Evolutionary conservation across 2,113 vertebrate genomes (phyloP), one percentile per base, ranked within the genome.

Genomic region (Typhlomys cinereus): DNA sequence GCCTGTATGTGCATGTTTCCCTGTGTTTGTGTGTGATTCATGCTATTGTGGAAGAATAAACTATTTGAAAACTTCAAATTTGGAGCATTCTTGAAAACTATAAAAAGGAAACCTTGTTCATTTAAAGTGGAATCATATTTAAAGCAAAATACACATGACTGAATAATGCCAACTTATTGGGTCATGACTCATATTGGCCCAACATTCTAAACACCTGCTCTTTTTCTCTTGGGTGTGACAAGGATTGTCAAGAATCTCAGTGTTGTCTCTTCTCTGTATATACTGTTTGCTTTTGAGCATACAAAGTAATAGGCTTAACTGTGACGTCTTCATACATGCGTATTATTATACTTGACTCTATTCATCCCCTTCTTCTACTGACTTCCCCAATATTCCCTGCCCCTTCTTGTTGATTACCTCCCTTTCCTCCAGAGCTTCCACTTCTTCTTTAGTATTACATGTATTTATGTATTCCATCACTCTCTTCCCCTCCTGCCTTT

Each of bases 131-230:
- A 91, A 76, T 18, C 15, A 46, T 78, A 92, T 73, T 82, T 84
- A 82, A 69, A 84, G 34, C 61, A 84, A 89, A 95, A 78, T 64
- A 73, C 36, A 69, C 25, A 81, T 25, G 64, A n/a, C 21, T 82
- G 11, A 95, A 89, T 18, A 95, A 41, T 41, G 29, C 20, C 75
- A 90, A 7, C 44, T 54, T 86, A 29, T 85, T 82, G 1, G 67
- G 61, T 71, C 78, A 88, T 74, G 5, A 34, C 21, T 93, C 69
- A 94, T 86, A 25, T 64, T 64, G 54, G 69, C 71, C 13, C 10
- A 17, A 12, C 34, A 27, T 31, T 64, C 62, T 64, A 88, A 57
- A 67, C 50, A 31, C 7, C 29, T 59, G 34, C 64, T 84, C 34
- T 85, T 93, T 5, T 2, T 83, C 66, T 83, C 5, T 76, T 52